These are phyloP conservation scores for Notechis scutatus DNA, from an alignment of 2,113 vertebrate species.

Conservation along the genomic window DNA sequence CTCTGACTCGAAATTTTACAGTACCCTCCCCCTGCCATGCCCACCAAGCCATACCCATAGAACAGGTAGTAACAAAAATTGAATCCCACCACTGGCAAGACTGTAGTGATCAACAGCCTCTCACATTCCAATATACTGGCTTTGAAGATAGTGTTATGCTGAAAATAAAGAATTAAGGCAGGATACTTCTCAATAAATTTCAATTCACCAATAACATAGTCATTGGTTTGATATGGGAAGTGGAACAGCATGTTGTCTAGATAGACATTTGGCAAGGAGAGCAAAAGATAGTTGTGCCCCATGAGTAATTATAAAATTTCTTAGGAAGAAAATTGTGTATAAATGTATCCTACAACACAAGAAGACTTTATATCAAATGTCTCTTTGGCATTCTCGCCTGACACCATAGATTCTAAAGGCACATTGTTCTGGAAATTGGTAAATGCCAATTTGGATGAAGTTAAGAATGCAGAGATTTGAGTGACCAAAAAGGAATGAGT, in stretches of 20 bases:
- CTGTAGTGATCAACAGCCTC: too few species aligned
- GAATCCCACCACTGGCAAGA: too few species aligned
- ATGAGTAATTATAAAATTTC: not conserved
- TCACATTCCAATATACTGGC: not conserved
- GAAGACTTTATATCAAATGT: not conserved
- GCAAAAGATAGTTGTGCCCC: not conserved
- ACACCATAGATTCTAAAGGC: too few species aligned
- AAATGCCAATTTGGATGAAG: not conserved
- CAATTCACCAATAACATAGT: not conserved
- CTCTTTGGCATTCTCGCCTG: not conserved
- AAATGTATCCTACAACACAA: not conserved
- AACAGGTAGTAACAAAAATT: too few species aligned
- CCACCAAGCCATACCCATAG: too few species aligned
- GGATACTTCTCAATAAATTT: not conserved
- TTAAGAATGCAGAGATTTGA: not conserved
- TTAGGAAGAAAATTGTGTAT: not conserved
- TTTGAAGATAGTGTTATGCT: not conserved
- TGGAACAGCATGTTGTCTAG: not conserved
- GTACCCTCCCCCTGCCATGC: too few species aligned
- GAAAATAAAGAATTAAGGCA: not conserved
- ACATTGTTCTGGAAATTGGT: not conserved
- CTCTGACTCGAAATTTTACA: too few species aligned
- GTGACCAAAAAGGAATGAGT: not conserved
- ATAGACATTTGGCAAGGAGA: not conserved
- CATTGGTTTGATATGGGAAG: not conserved